phyloP scores from a whole-genome alignment of 2,113 vertebrate genomes.

The Naja naja region DNA sequence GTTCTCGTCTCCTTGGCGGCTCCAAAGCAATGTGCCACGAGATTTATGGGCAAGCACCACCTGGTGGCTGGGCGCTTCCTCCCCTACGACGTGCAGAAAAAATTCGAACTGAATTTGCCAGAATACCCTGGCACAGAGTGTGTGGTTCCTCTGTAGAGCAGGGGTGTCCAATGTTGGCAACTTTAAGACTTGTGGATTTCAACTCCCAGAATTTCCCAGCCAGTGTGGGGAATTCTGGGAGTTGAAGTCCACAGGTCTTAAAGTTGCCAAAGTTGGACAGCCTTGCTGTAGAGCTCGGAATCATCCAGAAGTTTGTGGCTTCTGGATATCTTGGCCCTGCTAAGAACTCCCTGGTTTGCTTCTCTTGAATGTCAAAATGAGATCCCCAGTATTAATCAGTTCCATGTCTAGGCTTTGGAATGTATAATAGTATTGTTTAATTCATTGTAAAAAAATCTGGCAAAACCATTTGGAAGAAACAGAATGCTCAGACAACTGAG shows the following conservation, averaged over 20 bases:
- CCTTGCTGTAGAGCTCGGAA: constrained; percentile 65
- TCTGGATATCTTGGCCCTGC: too few species aligned
- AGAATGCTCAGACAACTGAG: neutral
- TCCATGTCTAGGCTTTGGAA: neutral
- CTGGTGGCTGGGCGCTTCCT: constrained; percentile 91
- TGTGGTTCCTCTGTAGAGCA: constrained; percentile 80
- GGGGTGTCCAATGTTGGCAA: neutral
- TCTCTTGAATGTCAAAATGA: too few species aligned
- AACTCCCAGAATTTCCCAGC: neutral
- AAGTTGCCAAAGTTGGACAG: neutral
- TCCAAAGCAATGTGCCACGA: constrained; percentile 83
- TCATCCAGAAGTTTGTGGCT: neutral
- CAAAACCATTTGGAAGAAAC: neutral
- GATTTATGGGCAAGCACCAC: constrained; percentile 86
- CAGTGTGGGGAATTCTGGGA: neutral
- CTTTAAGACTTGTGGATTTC: neutral
- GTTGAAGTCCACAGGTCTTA: neutral
- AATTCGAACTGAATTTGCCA: constrained; percentile 87
- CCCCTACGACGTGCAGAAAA: constrained; percentile 90
- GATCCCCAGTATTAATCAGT: neutral
- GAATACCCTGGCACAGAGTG: constrained; percentile 87
- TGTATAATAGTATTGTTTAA: neutral
- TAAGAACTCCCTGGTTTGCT: neutral
- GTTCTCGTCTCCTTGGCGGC: constrained; percentile 89
- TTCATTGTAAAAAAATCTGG: neutral